Conservation (phyloP, 2,888 invertebrate species). For the Drosophila anomalata region DNA sequence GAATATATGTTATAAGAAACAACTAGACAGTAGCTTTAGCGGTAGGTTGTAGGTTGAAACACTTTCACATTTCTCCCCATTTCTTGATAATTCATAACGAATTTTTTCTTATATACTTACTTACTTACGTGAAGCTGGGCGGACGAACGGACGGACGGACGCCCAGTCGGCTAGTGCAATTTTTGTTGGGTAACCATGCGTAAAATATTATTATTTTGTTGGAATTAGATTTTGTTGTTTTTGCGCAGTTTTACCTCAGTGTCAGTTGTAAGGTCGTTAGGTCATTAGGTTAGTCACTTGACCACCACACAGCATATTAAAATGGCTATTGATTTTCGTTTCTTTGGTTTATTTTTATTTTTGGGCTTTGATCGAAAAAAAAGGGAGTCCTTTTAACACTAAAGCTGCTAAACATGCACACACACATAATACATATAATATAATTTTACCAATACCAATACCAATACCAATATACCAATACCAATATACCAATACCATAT, state of each 20-base stretch:
- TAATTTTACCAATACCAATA: constrained; percentile 2
- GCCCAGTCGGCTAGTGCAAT: constrained; percentile 68
- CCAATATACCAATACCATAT: constrained; percentile 11
- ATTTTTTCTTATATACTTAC: constrained; percentile 48
- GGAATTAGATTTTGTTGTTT: constrained; percentile 25
- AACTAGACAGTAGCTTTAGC: constrained; percentile 42
- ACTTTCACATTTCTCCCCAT: constrained; percentile 23
- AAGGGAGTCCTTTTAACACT: background rate
- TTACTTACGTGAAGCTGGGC: constrained; percentile 6
- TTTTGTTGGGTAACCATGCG: constrained; percentile 54
- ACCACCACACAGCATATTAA: constrained; percentile 9
- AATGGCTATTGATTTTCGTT: constrained; percentile 34
- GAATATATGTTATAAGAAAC: constrained; percentile 18
- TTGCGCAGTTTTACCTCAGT: constrained; percentile 48
- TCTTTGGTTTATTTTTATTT: constrained; percentile 19
- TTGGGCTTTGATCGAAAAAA: background rate
- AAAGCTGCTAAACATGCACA: constrained; percentile 21
- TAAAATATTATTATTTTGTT: constrained; percentile 26
- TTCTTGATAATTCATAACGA: constrained; percentile 51
- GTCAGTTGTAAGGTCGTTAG: constrained; percentile 49
- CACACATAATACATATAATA: constrained; percentile 1
- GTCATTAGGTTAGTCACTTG: constrained; percentile 37
- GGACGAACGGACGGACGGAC: constrained; percentile 14
- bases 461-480: constrained; percentile 3
- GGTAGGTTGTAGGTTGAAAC: constrained; percentile 37